Base-by-base conservation (phyloP, 2,888 invertebrate species). In the Coelopa pilipes region DNA sequence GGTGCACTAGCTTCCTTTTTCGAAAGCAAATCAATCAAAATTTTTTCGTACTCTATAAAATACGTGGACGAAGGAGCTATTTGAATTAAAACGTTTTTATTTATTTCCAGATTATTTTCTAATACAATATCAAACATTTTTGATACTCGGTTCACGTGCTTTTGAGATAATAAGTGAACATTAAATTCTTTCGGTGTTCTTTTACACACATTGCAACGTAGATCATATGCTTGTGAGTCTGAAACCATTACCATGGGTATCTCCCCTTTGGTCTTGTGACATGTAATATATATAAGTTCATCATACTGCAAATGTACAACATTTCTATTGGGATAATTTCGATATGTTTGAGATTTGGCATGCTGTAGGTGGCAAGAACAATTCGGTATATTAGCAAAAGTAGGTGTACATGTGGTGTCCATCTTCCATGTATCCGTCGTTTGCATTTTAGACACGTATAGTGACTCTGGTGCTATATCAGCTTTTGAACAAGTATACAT, bases 401-500 rank as follows among this genome's bases (percentile, higher is more conserved):
- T n/a, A n/a, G n/a, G n/a, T n/a, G n/a, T n/a, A n/a, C n/a, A n/a
- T n/a, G n/a, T n/a, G n/a, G n/a, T n/a, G n/a, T n/a, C n/a, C n/a
- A n/a, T n/a, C n/a, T n/a, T n/a, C n/a, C n/a, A n/a, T n/a, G n/a
- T n/a, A 34, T 34, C 34, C 7, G 34, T 34, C 7, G 34, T 2
- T 34, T 34, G 4, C 7, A 34, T 7, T 34, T 34, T 2, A 34
- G 34, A 34, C 34, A 7, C 34, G 2, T 34, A 7, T 7, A 34
- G 2, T 34, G 34, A 34, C 34, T 34, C 7, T 34, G 34, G n/a
- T n/a, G n/a, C n/a, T n/a, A n/a, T n/a, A n/a, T n/a, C n/a, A n/a
- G n/a, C 47, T 49, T 76, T 79, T 17, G 72, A 72, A 74, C 73
- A 73, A 13, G 79, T 79, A 62, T 77, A 79, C 73, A 76, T 74